Percentiles rank a stretch among this genome's conserved stretches.
Evolutionary conservation across 2,797 vertebrate genomes (phyloP).

Genomic region (Tarsius wallacei): DNA sequence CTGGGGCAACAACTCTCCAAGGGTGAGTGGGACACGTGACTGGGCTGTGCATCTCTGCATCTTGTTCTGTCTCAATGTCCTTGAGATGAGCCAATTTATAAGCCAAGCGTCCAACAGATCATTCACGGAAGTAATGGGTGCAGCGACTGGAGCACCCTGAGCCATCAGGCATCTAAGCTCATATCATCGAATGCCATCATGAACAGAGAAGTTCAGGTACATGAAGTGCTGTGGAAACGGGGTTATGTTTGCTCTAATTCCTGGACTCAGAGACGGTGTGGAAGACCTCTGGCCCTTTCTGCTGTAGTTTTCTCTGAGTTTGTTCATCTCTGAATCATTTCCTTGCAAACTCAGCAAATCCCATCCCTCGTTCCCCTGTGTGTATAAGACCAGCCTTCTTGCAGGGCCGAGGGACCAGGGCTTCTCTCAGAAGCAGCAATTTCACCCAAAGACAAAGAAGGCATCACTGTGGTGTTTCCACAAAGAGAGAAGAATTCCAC

Average conservation of each 20-base stretch:
- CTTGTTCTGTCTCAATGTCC: too few relatives aligned
- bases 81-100: too few relatives aligned
- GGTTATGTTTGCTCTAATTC: not conserved
- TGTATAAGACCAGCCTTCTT: not conserved
- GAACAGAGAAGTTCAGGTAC: rapidly evolving
- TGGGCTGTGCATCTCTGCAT: too few relatives aligned
- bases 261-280: not conserved
- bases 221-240: not conserved
- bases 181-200: not conserved
- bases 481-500: not conserved
- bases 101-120: too few relatives aligned
- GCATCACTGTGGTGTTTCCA: not conserved
- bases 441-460: not conserved
- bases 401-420: not conserved
- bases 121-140: too few relatives aligned
- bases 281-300: not conserved
- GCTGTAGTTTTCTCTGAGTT: not conserved
- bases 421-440: not conserved
- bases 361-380: not conserved
- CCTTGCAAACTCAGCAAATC: rapidly evolving
- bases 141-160: not conserved
- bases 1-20: too few relatives aligned
- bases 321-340: not conserved
- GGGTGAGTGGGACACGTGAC: too few relatives aligned
- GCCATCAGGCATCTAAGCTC: not conserved